phyloP scores from a whole-genome alignment of 2,113 vertebrate species.

The Tachysurus vachellii region DNA sequence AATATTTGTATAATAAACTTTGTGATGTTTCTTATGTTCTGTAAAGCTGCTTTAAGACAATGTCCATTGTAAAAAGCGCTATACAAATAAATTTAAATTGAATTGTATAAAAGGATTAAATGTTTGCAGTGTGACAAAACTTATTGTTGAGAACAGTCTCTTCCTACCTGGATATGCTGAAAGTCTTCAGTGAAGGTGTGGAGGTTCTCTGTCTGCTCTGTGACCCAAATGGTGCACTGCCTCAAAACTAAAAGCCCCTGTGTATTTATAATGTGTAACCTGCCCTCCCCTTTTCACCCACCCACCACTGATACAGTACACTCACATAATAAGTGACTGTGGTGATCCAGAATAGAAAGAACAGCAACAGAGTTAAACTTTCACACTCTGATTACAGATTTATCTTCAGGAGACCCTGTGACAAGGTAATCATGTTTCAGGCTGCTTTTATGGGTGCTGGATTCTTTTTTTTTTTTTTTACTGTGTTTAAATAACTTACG shows the following conservation, averaged over 20 bases:
- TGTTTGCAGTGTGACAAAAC: background rate
- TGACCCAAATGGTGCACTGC: background rate
- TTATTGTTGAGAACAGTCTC: background rate
- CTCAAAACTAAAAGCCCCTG: too few species aligned
- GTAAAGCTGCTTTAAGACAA: too few species aligned
- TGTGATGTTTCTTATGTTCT: too few species aligned
- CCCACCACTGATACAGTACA: background rate
- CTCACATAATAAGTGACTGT: background rate
- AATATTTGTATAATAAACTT: too few species aligned
- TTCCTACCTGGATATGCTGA: background rate
- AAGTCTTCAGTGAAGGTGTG: background rate
- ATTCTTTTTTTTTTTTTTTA: background rate
- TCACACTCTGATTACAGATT: background rate
- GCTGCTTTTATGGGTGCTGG: background rate
- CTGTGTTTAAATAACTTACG: background rate
- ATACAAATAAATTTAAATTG: too few species aligned
- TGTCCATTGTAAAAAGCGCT: too few species aligned
- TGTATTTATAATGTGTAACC: background rate
- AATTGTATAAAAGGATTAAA: background rate
- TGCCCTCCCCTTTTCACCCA: background rate
- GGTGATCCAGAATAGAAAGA: background rate
- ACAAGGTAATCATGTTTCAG: background rate
- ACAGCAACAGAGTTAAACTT: background rate
- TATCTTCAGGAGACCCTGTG: background rate
- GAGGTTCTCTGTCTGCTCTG: background rate